Conservation (phyloP, 2,888 invertebrate species). For the Agrotis clavis region DNA sequence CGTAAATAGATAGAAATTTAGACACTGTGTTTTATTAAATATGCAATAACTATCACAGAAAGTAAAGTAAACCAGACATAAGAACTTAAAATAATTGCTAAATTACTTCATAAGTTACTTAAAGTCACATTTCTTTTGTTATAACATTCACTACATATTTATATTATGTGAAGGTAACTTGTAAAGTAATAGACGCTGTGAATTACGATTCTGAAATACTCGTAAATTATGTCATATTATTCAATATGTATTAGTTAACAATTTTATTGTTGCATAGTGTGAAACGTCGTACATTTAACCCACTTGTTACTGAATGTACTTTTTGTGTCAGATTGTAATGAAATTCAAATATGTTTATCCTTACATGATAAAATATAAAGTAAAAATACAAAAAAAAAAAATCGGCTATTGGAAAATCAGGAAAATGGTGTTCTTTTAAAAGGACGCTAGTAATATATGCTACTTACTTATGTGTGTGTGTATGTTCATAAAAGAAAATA, state of each 20-base stretch:
- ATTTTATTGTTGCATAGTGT: conserved; percentile 18
- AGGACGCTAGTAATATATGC: too few species aligned
- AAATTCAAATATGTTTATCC: too few species aligned
- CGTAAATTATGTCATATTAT: conserved; percentile 15
- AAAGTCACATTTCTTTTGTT: conserved; percentile 9
- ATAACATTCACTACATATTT: background rate
- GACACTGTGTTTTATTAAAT: too few species aligned
- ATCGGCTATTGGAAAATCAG: too few species aligned
- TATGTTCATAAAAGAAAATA: too few species aligned
- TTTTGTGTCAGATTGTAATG: too few species aligned
- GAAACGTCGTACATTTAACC: background rate
- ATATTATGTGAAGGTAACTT: conserved; percentile 3
- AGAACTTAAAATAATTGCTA: conserved; percentile 3
- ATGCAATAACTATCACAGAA: background rate
- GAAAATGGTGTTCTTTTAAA: too few species aligned
- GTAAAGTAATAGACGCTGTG: conserved; percentile 10
- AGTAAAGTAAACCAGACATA: background rate
- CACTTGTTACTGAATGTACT: too few species aligned
- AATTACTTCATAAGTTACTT: background rate
- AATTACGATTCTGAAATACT: conserved; percentile 22
- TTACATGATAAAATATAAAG: too few species aligned
- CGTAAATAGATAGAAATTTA: too few species aligned
- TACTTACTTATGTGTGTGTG: too few species aligned
- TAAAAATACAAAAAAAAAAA: too few species aligned
- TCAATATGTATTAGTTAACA: conserved; percentile 12